Evolutionary conservation across 2,888 invertebrate species (phyloP).

Genomic region (Athetis lepigone): DNA sequence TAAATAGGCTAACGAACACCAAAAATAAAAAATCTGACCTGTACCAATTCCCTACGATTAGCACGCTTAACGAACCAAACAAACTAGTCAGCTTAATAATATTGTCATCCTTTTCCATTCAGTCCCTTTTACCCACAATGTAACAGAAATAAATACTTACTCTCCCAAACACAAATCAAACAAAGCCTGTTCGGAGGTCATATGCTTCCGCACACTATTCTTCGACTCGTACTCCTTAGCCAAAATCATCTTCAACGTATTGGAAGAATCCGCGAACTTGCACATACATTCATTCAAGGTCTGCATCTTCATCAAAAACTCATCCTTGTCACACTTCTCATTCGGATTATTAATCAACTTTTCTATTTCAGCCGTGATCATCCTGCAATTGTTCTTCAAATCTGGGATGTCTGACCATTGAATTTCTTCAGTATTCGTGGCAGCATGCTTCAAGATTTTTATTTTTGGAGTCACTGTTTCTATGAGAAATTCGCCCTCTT

Average conservation of each 20-base stretch:
- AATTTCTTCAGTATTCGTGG: conserved; percentile 77
- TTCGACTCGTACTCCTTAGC: conserved; percentile 78
- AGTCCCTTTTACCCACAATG: no score
- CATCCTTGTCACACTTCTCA: conserved; percentile 69
- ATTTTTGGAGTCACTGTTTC: conserved; percentile 82
- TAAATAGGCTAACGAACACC: no score
- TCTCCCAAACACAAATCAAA: conserved; percentile 80
- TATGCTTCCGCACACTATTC: conserved; percentile 63
- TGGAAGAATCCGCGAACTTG: conserved; percentile 83
- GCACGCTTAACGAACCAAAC: no score
- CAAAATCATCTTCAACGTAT: conserved; percentile 80
- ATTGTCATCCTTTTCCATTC: no score
- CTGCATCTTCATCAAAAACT: conserved; percentile 80
- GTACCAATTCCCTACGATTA: no score
- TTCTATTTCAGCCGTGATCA: conserved; percentile 74
- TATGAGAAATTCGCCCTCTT: conserved; percentile 82
- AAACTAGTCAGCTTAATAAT: no score
- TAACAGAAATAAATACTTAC: conserved; percentile 71
- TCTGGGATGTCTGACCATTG: conserved; percentile 74
- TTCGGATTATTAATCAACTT: conserved; percentile 71
- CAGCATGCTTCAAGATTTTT: conserved; percentile 79
- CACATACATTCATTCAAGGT: conserved; percentile 84
- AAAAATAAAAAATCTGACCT: no score
- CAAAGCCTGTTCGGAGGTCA: conserved; percentile 68
- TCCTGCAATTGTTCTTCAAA: conserved; percentile 72